These are phyloP conservation scores for Trogon surrucura DNA, from an alignment of 2,113 vertebrate genomes.

Conservation along the genomic window DNA sequence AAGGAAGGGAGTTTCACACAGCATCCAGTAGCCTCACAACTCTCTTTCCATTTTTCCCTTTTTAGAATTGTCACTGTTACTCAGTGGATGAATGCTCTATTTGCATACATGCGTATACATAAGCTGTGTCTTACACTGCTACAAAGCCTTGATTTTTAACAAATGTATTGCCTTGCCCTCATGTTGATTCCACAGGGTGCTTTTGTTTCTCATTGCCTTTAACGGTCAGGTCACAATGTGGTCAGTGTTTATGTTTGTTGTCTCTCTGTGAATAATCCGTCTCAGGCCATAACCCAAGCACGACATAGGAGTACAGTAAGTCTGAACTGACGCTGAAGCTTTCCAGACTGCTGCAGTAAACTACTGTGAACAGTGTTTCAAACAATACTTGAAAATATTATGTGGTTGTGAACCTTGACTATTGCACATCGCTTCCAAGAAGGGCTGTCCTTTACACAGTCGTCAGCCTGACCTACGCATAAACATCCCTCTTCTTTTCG, in stretches of 20 bases:
- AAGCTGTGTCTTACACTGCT: neutral
- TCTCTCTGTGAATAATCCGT: neutral
- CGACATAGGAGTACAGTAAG: neutral
- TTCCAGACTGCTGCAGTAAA: slow-evolving; percentile 36
- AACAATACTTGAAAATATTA: slow-evolving; percentile 39
- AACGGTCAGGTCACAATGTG: neutral
- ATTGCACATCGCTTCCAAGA: neutral
- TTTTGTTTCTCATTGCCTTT: neutral
- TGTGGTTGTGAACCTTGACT: slow-evolving; percentile 1
- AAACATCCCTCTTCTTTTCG: neutral
- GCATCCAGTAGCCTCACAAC: neutral
- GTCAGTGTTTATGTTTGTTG: slow-evolving; percentile 8
- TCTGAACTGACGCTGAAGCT: neutral
- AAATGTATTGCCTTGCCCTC: neutral
- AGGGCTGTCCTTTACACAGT: neutral
- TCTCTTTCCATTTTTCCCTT: neutral
- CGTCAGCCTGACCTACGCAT: neutral
- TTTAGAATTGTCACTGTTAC: neutral
- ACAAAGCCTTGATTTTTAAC: neutral
- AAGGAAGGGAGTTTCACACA: neutral
- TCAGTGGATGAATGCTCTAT: neutral
- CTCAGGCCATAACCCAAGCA: neutral
- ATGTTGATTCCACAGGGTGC: neutral
- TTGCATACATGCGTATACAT: accelerated
- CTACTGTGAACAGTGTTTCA: neutral